Conservation (phyloP, 2,113 vertebrate genomes). For the Ophiodon elongatus region DNA sequence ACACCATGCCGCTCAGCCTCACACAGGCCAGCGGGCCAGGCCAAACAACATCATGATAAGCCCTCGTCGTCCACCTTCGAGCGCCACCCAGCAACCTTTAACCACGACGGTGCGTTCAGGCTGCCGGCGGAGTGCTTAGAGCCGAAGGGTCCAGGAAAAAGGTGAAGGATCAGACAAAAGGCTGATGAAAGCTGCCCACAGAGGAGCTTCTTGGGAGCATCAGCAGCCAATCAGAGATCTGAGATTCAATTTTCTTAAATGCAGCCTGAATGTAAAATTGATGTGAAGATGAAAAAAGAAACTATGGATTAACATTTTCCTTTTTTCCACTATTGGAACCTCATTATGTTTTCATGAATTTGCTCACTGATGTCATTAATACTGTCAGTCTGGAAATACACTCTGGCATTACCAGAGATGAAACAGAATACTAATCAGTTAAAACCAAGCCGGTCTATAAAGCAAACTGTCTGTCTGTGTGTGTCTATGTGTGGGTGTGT, state of each 20-base stretch:
- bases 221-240: background rate
- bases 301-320: background rate
- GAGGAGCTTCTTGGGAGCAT: background rate
- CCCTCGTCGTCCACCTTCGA: conserved; percentile 18
- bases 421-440: conserved; percentile 20
- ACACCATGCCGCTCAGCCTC: conserved; percentile 28
- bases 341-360: background rate
- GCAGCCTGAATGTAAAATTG: background rate
- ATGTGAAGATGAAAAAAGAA: background rate
- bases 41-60: conserved; percentile 43
- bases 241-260: background rate
- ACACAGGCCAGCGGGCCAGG: background rate
- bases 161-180: too few relatives aligned
- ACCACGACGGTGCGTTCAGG: too few relatives aligned
- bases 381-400: background rate
- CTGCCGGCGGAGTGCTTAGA: too few relatives aligned
- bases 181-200: background rate
- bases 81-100: too few relatives aligned
- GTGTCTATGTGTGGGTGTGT: conserved; percentile 1
- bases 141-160: too few relatives aligned
- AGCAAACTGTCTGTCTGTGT: conserved; percentile 14
- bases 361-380: background rate
- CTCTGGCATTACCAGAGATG: conserved; percentile 15
- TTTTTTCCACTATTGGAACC: background rate
- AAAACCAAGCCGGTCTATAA: conserved; percentile 14